Evolutionary conservation across 2,113 vertebrate genomes (phyloP), one percentile per base, ranked within the genome.

Genomic region (Hepsetus odoe): DNA sequence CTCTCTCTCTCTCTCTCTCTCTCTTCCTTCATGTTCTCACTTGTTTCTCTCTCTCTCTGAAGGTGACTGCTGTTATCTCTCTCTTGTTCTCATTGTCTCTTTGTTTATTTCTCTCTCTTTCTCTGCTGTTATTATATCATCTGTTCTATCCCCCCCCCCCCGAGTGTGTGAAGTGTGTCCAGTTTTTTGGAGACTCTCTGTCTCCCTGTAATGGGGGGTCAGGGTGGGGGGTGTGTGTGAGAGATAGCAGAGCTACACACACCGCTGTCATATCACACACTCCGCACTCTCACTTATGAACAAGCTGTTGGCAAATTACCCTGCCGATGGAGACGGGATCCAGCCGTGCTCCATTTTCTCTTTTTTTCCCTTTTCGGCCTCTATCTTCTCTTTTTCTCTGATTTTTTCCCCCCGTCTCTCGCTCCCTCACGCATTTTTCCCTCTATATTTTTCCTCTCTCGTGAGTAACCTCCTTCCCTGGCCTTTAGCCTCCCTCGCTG

Each of bases 221-320:
- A 42, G 61, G 71, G 80, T n/a, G n/a, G n/a, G n/a, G n/a, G n/a
- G n/a, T n/a, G n/a, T n/a, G 70, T 77, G 8, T 71, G 67, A 75
- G 78, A 84, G 76, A 76, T 77, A 80, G 71, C 82, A 82, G 77
- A 67, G 72, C 69, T 80, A 53, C 46, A 80, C 33, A 75, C 66
- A 30, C 61, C 44, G 64, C 58, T 72, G 83, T 56, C 61, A 68
- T 79, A 64, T 82, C 49, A 77, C 76, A 76, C n/a, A n/a, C n/a
- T n/a, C 40, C 10, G 38, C 32, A n/a, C 59, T 35, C 32, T 76
- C 61, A n/a, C 59, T 79, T 73, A 80, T 51, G 70, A 80, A 76
- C 40, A 56, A n/a, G n/a, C n/a, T 64, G 53, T 61, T 72, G 80
- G 72, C 46, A 72, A 79, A 72, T 66, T 38, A 38, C 44, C 69